Conservation (phyloP, 2,888 invertebrate genomes). For the Patella depressa region DNA sequence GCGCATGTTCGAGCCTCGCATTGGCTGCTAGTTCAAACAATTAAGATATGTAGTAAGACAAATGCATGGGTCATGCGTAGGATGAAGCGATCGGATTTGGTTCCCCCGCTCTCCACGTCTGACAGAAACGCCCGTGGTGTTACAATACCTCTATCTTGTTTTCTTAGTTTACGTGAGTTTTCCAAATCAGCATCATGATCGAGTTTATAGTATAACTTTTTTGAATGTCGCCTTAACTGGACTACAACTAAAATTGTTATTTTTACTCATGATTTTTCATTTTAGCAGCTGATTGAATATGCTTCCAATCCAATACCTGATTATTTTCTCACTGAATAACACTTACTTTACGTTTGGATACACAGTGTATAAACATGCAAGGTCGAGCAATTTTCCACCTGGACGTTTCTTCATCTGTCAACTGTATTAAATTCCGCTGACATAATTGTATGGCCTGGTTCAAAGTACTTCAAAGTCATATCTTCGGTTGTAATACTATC, state of each 20-base stretch:
- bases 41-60: too few relatives aligned
- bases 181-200: background rate
- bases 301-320: background rate
- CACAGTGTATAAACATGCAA: background rate
- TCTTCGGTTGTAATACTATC: background rate
- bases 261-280: background rate
- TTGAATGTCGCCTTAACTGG: background rate
- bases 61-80: too few relatives aligned
- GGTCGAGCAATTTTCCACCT: constrained; percentile 15
- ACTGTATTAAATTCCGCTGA: constrained; percentile 21
- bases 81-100: too few relatives aligned
- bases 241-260: background rate
- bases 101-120: too few relatives aligned
- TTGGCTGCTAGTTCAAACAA: too few relatives aligned
- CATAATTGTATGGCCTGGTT: constrained; percentile 24
- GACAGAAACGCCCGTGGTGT: too few relatives aligned
- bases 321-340: background rate
- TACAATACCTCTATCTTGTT: too few relatives aligned
- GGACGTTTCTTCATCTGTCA: background rate
- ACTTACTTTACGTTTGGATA: background rate
- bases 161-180: too few relatives aligned
- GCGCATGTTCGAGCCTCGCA: too few relatives aligned
- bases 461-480: constrained; percentile 20
- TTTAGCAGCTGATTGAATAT: background rate
- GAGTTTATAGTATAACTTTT: background rate